Base-by-base conservation (phyloP, 2,797 vertebrate genomes). In the Erethizon dorsatum region DNA sequence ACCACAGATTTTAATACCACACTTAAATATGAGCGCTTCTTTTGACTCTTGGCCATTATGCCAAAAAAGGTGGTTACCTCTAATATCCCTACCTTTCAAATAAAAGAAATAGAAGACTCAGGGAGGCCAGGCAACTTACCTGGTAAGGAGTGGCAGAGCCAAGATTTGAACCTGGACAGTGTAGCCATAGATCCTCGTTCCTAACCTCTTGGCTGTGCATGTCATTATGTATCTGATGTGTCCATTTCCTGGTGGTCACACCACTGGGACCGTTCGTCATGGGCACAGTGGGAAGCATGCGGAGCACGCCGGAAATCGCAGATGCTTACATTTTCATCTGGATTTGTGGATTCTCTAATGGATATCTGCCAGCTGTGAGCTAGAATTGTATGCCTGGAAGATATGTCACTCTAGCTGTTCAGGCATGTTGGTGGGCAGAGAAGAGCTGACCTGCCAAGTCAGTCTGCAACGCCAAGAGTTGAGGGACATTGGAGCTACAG, bases 341-440 rank as follows among this genome's bases (percentile, higher is more conserved):
- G 88, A 75, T 79, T 67, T 89, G 71, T 94, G 84, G 45, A 6
- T 86, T 98, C 89, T 47, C 33, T 75, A 37, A n/a, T 47, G n/a
- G 59, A 15, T 47, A 8, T 67, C 83, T 90, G 78, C 52, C 47
- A 24, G 80, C 77, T 45, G 5, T 14, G 31, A 56, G 54, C 71
- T 67, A 1, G 67, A 59, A 26, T 33, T 17, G 7, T 26, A 54
- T 52, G 57, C 77, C 61, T 61, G 9, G 47, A 57, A 56, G 24
- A 24, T 71, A 10, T n/a, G 14, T 45, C 6, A 22, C 50, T 45
- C 5, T 31, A 54, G 65, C 57, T 56, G 33, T 24, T 56, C 65
- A 61, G n/a, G 47, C 26, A 15, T 63, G 12, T 75, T 77, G 41
- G 65, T 26, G 17, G 41, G 71, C 37, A 24, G 92, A 31, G 45